Percentiles rank a stretch among this genome's conserved stretches.
Conservation (phyloP, 2,113 vertebrate species). For the Chamaea fasciata region DNA sequence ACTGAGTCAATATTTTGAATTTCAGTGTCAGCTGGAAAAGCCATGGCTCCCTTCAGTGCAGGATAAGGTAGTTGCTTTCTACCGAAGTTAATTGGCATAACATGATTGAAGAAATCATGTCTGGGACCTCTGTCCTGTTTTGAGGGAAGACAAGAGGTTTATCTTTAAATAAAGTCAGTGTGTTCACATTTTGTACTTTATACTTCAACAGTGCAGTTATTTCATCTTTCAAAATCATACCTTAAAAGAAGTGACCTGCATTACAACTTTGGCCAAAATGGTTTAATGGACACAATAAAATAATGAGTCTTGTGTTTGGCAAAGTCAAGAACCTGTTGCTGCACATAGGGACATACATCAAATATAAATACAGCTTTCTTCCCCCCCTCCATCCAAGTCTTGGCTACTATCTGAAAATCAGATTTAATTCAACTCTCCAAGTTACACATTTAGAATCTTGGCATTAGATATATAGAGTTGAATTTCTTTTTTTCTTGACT, state of each 20-base stretch:
- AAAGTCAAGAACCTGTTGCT: background rate
- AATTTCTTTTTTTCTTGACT: background rate
- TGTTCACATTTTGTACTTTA: background rate
- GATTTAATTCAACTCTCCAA: background rate
- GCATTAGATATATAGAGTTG: background rate
- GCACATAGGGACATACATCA: background rate
- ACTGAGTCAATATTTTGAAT: constrained; percentile 65
- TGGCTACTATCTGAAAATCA: background rate
- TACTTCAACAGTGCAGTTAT: background rate
- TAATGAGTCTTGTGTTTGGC: background rate
- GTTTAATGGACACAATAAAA: background rate
- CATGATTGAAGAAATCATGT: constrained; percentile 51
- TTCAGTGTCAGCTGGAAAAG: constrained; percentile 66
- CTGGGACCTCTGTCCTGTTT: constrained; percentile 66
- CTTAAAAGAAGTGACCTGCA: background rate
- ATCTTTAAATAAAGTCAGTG: background rate
- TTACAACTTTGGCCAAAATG: background rate
- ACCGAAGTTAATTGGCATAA: constrained; percentile 50
- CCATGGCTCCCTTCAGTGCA: constrained; percentile 64
- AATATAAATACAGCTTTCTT: background rate
- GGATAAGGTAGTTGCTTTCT: constrained; percentile 66
- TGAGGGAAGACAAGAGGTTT: background rate
- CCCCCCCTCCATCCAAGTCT: background rate
- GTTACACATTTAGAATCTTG: background rate
- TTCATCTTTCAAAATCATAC: background rate